These are phyloP conservation scores for Chaetophractus vellerosus DNA, from an alignment of 2,797 vertebrate genomes.

Conservation along the genomic window DNA sequence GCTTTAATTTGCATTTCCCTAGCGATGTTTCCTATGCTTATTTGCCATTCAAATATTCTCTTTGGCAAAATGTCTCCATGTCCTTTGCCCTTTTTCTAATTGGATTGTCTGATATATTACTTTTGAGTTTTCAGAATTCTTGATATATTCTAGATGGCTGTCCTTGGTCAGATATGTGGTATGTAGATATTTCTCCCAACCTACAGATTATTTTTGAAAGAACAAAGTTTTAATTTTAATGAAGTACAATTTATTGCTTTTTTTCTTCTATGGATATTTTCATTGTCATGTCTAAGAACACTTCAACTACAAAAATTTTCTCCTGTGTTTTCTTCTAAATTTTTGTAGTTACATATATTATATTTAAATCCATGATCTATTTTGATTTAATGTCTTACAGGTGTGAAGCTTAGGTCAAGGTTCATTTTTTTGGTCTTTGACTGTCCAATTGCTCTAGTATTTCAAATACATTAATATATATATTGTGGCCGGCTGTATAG, in stretches of 20 bases:
- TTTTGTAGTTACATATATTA: not conserved
- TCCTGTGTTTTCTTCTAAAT: not conserved
- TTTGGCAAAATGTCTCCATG: no score
- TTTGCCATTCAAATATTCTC: no score
- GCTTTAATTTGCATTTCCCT: no score
- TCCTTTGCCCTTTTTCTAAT: no score
- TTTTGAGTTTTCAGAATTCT: no score
- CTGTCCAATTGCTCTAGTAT: not conserved
- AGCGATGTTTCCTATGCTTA: no score
- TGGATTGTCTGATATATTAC: no score
- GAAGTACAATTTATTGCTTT: not conserved
- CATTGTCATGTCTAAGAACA: not conserved
- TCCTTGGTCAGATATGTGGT: no score
- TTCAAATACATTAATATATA: not conserved
- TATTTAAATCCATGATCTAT: not conserved
- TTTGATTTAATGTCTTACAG: not conserved
- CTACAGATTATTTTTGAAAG: not conserved
- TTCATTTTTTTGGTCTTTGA: not conserved
- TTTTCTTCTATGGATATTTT: not conserved
- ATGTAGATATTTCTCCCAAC: no score
- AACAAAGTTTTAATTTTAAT: not conserved
- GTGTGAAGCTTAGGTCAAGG: not conserved
- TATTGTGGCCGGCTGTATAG: no score
- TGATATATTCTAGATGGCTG: no score
- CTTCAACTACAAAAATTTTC: not conserved